Percentiles rank a stretch among this genome's conserved stretches.
These are phyloP conservation scores for Diorhabda carinulata DNA, from an alignment of 1,140 invertebrate species.

Conservation along the genomic window DNA sequence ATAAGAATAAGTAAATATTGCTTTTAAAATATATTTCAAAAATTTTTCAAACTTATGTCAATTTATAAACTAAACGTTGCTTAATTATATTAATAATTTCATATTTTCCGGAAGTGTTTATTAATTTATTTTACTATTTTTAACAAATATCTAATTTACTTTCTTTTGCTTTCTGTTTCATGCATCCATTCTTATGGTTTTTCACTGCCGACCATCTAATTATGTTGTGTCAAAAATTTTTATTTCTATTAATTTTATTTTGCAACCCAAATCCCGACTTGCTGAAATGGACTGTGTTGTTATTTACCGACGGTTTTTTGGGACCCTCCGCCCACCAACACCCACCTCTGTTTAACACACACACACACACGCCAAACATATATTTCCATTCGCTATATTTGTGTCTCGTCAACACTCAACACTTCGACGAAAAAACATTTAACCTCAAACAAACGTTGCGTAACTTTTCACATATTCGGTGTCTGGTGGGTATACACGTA, in stretches of 20 bases:
- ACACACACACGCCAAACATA: conserved; percentile 13
- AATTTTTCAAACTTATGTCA: no score
- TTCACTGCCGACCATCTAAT: conserved; percentile 23
- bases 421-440: conserved; percentile 11
- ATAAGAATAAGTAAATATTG: no score
- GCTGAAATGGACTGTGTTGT: conserved; percentile 21
- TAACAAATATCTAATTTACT: conserved; percentile 19
- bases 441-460: conserved; percentile 13
- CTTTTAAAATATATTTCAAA: no score
- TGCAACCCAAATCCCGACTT: conserved; percentile 18
- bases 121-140: background rate
- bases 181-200: conserved; percentile 44
- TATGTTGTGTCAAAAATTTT: conserved; percentile 20
- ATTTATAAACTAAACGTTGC: no score
- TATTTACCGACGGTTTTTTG: conserved; percentile 21
- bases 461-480: conserved; percentile 26
- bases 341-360: conserved; percentile 8
- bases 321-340: conserved; percentile 24
- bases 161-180: conserved; percentile 46
- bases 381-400: background rate
- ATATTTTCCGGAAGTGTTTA: no score
- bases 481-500: conserved; percentile 37
- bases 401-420: conserved; percentile 7
- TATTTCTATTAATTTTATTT: conserved; percentile 27
- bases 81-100: no score